Base-by-base conservation (phyloP, 2,888 invertebrate genomes). In the Trypoxylon attenuatum region DNA sequence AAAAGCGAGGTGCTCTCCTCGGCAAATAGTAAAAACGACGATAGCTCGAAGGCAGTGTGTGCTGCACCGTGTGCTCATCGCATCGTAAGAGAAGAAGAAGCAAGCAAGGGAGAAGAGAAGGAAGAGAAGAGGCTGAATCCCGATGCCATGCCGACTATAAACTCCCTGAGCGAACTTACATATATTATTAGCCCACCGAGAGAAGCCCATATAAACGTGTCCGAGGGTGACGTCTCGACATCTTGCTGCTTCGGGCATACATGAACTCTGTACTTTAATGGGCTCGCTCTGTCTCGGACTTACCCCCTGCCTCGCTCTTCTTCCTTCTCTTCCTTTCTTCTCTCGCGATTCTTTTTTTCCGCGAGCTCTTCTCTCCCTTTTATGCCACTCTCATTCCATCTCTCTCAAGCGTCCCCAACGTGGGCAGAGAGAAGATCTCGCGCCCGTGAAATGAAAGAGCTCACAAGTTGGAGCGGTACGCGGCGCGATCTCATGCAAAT, bases 211-310 rank as follows among this genome's bases (percentile, higher is more conserved):
- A 72, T 72, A 73, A 73, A 72, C 64, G 69, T 53, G 65, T 69
- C 59, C 62, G 57, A 43, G 57, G 68, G 69, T 76, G 77, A 77
- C 74, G 74, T 74, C 41, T 46, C 60, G 69, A 77, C 74, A 63
- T 65, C 61, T 60, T 47, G 57, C 19, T 56, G 66, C 77, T 74
- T 52, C 65, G 42, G 65, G 69, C 72, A 55, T 71, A 73, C 71
- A 63, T 61, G 73, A 77, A 77, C 78, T 70, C 73, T 62, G 69
- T 65, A 58, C 72, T 75, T 72, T 77, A 77, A 76, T 77, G 62
- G 75, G 66, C 72, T 70, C 58, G 59, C 50, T 52, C 64, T 57
- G 58, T 55, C 47, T 46, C 66, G 41, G 21, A 10, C 23, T 21
- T 19, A 21, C 10, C 29, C 25, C 21, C 22, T 49, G 33, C 49